Conservation (phyloP, 2,888 invertebrate genomes). For the Pollenia griseotomentosa region DNA sequence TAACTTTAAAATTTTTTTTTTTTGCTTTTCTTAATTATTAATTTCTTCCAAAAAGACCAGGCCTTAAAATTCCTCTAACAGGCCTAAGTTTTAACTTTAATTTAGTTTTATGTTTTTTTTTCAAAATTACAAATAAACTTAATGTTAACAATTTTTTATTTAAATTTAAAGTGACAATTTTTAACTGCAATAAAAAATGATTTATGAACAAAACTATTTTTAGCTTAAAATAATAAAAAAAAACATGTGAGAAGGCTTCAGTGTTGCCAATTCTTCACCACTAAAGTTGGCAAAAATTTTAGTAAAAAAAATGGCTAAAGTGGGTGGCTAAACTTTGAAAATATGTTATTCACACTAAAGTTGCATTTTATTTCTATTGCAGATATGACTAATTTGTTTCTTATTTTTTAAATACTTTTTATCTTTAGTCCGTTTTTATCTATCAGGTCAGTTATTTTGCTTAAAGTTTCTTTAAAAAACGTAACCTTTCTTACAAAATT, state of each 20-base stretch:
- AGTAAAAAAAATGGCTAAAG: too few species aligned
- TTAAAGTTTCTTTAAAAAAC: neutral
- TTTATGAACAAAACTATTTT: too few species aligned
- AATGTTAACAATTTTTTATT: neutral
- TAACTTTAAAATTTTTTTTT: neutral
- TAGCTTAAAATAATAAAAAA: too few species aligned
- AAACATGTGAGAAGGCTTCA: too few species aligned
- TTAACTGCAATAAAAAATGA: neutral
- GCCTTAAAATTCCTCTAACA: neutral
- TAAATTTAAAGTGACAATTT: neutral
- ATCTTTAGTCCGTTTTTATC: neutral
- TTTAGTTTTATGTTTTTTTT: slow-evolving; percentile 2
- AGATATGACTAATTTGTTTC: too few species aligned
- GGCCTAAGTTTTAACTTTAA: neutral
- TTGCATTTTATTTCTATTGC: too few species aligned
- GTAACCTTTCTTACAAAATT: neutral
- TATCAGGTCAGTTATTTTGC: neutral
- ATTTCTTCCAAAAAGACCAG: neutral
- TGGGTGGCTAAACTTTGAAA: too few species aligned
- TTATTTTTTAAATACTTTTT: neutral
- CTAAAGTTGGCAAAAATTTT: too few species aligned
- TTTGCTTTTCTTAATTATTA: neutral
- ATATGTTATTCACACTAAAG: too few species aligned
- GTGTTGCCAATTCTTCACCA: too few species aligned
- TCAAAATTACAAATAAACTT: neutral